Evolutionary conservation across 30 jellyfish, hydroid and myxozoan species (phyloP), one percentile per base, ranked within the genome.

Genomic region (Turritopsis dohrnii): DNA sequence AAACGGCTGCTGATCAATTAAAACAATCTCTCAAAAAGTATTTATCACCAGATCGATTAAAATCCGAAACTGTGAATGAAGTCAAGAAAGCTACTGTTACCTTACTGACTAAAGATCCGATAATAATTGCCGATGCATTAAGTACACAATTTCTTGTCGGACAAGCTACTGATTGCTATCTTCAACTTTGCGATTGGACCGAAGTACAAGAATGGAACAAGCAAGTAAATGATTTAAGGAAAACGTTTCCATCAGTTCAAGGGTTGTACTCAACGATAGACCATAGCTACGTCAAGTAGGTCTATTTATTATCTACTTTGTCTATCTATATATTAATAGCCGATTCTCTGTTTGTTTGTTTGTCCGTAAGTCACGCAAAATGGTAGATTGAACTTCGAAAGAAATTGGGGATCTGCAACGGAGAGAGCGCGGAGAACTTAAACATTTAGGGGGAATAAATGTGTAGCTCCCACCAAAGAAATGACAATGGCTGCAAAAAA

Each of bases 151-250:
- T 75, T 65, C 75, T 94, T 66, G 75, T 90, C 23, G 79, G 84
- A 29, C 90, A 94, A 96, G 90, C 83, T 1, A 66, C 95, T 20
- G 99, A 94, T 65, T 94, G 99, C 84, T 94, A 94, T 60, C 30
- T 94, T 72, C 87, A 94, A 79, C 95, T 94, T 79, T 96, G 99
- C 4, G 99, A 94, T 66, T 94, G 99, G 99, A 88, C 71, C 54
- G 95, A 94, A 19, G 99, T 94, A 27, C 99, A 88, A 54, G 76
- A 74, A 27, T 94, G 99, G 99, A 81, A 92, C 29, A 91, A 88
- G 75, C 84, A 79, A 29, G 88, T 89, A n/a, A 85, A 82, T n/a
- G 99, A 89, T 23, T 81, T 83, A 90, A 87, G 85, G 71, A 90
- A 86, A 65, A 83, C 81, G 66, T 71, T 76, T 65, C 96, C 89